phyloP scores from a whole-genome alignment of 2,113 vertebrate species.

The Pedetes capensis region DNA sequence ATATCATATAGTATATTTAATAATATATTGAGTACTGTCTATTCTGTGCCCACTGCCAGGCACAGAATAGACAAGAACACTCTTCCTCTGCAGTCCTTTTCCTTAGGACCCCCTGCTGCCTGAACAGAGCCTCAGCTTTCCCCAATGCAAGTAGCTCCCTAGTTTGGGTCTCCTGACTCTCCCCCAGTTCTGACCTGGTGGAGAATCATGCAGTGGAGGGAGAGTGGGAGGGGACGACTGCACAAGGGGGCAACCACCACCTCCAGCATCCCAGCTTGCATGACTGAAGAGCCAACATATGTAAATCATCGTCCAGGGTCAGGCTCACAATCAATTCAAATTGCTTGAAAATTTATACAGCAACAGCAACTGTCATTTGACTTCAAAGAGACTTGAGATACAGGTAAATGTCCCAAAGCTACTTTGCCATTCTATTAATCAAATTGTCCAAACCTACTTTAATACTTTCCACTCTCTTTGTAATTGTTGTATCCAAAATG shows the following conservation, averaged over 20 bases:
- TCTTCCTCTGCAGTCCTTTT: rapidly evolving
- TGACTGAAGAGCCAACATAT: neutral
- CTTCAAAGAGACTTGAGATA: slow-evolving; percentile 30
- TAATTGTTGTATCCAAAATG: slow-evolving; percentile 1
- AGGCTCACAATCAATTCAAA: slow-evolving; percentile 24
- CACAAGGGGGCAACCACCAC: neutral
- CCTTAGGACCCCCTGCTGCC: neutral
- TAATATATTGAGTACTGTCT: too few relatives aligned
- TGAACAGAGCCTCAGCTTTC: neutral
- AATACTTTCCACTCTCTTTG: neutral
- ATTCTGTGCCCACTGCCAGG: too few relatives aligned
- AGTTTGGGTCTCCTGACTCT: neutral
- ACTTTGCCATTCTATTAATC: slow-evolving; percentile 29
- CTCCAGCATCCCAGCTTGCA: neutral
- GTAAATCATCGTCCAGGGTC: neutral
- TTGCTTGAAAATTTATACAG: slow-evolving; percentile 16
- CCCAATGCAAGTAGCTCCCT: neutral
- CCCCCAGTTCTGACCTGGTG: neutral
- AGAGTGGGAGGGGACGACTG: neutral
- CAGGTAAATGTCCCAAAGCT: neutral
- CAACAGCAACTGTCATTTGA: neutral
- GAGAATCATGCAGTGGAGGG: neutral
- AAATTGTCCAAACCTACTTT: neutral
- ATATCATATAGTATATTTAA: too few relatives aligned
- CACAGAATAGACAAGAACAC: neutral